phyloP scores from a whole-genome alignment of 2,113 vertebrate genomes.

The Psittacara wagleri region DNA sequence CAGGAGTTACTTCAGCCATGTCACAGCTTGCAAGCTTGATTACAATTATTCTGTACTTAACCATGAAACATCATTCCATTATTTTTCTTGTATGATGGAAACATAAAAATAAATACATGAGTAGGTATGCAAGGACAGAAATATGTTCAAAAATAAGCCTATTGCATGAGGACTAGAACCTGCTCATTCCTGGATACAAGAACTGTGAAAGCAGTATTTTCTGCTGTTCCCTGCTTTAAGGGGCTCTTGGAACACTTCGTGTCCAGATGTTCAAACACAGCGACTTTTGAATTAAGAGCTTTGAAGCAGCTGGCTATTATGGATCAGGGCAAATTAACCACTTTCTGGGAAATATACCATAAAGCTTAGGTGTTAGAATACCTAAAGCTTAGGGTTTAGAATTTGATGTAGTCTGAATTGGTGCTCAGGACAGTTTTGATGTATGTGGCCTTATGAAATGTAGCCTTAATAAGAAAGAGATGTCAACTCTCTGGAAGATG shows the following conservation, averaged over 20 bases:
- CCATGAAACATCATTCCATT: not conserved
- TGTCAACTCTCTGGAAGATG: not conserved
- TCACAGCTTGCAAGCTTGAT: slow-evolving; percentile 6
- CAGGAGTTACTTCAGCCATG: not conserved
- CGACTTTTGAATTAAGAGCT: not conserved
- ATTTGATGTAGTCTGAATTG: not conserved
- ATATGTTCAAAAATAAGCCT: not conserved
- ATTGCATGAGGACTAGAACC: not conserved
- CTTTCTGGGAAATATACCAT: not conserved
- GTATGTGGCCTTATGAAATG: not conserved
- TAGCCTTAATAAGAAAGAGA: not conserved
- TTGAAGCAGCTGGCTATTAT: not conserved
- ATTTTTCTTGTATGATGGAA: not conserved
- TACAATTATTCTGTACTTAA: not conserved
- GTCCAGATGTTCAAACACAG: not conserved
- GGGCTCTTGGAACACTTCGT: not conserved
- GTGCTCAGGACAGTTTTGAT: not conserved
- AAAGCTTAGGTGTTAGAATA: not conserved
- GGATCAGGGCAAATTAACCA: not conserved
- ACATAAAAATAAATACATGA: not conserved
- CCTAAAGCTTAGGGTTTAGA: not conserved
- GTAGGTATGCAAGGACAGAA: not conserved
- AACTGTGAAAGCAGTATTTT: not conserved
- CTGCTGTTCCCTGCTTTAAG: not conserved
- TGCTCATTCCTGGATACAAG: not conserved